Evolutionary conservation across 1,140 invertebrate species (phyloP), one percentile per base, ranked within the genome.

Genomic region (Thereuonema tuberculata): DNA sequence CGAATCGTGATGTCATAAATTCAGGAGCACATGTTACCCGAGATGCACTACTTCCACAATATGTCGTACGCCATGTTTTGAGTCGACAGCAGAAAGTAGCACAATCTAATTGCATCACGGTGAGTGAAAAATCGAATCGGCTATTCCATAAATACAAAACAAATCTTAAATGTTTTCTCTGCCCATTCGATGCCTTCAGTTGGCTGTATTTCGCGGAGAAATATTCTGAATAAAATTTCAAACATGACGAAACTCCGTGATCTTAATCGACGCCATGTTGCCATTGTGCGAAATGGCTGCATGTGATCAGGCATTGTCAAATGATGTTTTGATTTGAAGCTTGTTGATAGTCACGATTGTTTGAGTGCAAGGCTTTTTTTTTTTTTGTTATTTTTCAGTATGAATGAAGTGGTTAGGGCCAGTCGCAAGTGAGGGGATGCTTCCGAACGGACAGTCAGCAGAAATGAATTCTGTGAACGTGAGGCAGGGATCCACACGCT

Each of bases 401-500:
- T 58, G 57, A 58, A 58, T 58, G 57, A 58, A 58, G 57, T 58
- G 57, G 57, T 48, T 27, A 49, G 57, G 57, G 43, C 37, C 37
- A 21, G 47, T 2, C 2, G 53, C 28, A 55, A 55, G 28, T 55
- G 37, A 58, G 37, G 57, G 57, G 29, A 58, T 58, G 57, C 24
- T 48, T 21, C 14, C 56, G 28, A 48, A 58, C 47, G 57, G 37
- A 15, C 57, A 58, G 46, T 2, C 52, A 24, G 26, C 27, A 12
- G 43, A 58, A 24, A 58, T 58, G 57, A 20, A 17, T 5, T 21
- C 57, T 5, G 23, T 58, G 21, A 58, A 49, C 26, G n/a, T 49
- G 3, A 47, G 57, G 47, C 43, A 59, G 24, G 29, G 46, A 25
- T 28, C 62, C 24, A 60, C 64, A 59, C 77, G 82, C 68, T 75